Evolutionary conservation across 64 coral and sea anemone species (phyloP), one percentile per base, ranked within the genome.

Genomic region (Acropora yongei): DNA sequence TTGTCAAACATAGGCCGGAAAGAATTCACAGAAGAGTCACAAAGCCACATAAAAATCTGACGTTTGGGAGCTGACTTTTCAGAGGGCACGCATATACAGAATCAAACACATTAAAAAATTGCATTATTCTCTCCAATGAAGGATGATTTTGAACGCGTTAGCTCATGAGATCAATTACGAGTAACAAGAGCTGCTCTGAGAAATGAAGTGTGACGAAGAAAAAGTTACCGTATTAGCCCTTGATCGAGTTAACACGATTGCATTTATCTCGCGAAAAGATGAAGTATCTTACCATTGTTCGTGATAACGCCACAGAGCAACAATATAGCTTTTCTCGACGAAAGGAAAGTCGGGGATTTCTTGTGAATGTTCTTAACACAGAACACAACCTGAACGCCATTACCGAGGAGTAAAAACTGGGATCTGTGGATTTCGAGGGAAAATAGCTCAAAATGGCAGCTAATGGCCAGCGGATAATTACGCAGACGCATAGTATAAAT

Each of bases 231-330:
- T 55, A 55, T 55, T 55, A 55, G 10, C 10, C 5, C 10, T 47
- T 8, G 20, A 41, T 80, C 8, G 10, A 13, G 4, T 45, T 84
- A 0, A 30, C 30, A 30, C 30, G 30, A 30, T 30, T 30, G 30
- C 30, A 30, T 30, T 30, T 30, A 30, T 30, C 30, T 69, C 17
- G 81, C 14, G 81, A 41, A 63, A 10, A 16, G 4, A 3, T 68
- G 17, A 14, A 6, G 42, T n/a, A 78, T 7, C 94, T 67, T 92
- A 96, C 94, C 94, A 96, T 96, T 9, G 86, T 80, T 53, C 94
- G 86, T 79, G 83, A 66, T 43, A 92, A 74, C 49, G 71, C 66
- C 11, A 89, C 46, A 47, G 30, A 72, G 76, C 53, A 55, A 51
- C 39, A 65, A 44, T 84, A 43, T 71, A 78, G 55, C 8, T 76